phyloP scores from a whole-genome alignment of 2,797 vertebrate genomes.

The Hydrolagus colliei region DNA sequence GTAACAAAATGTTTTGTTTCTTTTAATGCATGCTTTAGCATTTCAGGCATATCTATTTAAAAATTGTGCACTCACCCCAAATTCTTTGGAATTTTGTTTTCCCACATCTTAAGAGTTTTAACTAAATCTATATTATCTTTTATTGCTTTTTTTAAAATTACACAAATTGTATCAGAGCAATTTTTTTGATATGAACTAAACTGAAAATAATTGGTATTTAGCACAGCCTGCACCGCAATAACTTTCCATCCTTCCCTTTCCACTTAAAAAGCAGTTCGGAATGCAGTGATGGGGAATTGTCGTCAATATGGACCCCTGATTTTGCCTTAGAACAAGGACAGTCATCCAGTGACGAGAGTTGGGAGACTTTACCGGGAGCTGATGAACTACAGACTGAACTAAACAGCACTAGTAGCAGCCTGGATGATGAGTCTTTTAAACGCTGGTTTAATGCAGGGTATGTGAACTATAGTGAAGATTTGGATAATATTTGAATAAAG shows the following conservation, averaged over 20 bases:
- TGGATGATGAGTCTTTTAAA: slow-evolving; percentile 48
- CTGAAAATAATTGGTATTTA: not conserved
- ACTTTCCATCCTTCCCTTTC: not conserved
- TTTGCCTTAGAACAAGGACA: slow-evolving; percentile 58
- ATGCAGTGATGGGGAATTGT: slow-evolving; percentile 67
- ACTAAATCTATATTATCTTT: not conserved
- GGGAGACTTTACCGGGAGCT: slow-evolving; percentile 56
- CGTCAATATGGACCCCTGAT: slow-evolving; percentile 48
- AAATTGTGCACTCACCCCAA: no score
- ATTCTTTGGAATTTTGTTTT: not conserved
- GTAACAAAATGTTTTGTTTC: slow-evolving; percentile 45
- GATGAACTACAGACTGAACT: slow-evolving; percentile 48
- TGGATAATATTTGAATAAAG: not conserved
- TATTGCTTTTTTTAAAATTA: no score
- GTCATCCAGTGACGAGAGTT: slow-evolving; percentile 61
- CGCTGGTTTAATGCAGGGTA: slow-evolving; percentile 48
- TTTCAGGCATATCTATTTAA: no score
- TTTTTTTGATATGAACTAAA: not conserved
- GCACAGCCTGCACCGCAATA: not conserved
- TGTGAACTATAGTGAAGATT: slow-evolving; percentile 23
- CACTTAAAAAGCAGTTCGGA: slow-evolving; percentile 53
- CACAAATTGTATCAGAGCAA: not conserved
- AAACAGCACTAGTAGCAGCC: slow-evolving; percentile 47
- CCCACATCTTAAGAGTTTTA: not conserved
- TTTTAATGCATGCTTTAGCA: no score